Conservation (phyloP, 2,797 vertebrate genomes). For the Amphiprion clarkii region DNA sequence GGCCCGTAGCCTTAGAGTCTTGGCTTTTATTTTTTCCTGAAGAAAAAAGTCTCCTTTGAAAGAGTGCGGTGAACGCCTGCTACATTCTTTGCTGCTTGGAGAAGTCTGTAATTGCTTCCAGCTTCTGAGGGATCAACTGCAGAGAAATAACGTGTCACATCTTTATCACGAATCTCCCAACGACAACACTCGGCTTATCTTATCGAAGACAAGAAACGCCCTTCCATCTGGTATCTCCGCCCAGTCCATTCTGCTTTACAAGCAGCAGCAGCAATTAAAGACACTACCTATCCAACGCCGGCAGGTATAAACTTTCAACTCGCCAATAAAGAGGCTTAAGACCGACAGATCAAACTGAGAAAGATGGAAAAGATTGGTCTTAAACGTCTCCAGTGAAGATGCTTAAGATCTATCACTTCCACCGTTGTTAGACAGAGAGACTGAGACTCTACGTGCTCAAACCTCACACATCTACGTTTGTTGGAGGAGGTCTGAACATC, state of each 20-base stretch:
- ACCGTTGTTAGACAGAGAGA: constrained; percentile 34
- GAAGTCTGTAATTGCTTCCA: constrained; percentile 84
- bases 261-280: constrained; percentile 5
- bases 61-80: constrained; percentile 74
- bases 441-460: constrained; percentile 26
- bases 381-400: background rate
- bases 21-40: constrained; percentile 59
- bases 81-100: constrained; percentile 76
- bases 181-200: constrained; percentile 38
- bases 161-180: constrained; percentile 67
- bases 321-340: constrained; percentile 10
- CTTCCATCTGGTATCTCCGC: constrained; percentile 6
- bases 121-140: constrained; percentile 65
- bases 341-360: background rate
- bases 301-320: constrained; percentile 14
- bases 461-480: constrained; percentile 47
- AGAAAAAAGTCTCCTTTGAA: constrained; percentile 69
- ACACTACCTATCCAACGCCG: constrained; percentile 1
- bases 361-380: no score
- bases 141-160: constrained; percentile 55
- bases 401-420: constrained; percentile 20
- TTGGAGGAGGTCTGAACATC: constrained; percentile 74
- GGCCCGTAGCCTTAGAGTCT: constrained; percentile 53
- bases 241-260: background rate
- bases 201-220: constrained; percentile 41